These are phyloP conservation scores for Hydraecia micacea DNA, from an alignment of 2,888 invertebrate genomes.

Conservation along the genomic window DNA sequence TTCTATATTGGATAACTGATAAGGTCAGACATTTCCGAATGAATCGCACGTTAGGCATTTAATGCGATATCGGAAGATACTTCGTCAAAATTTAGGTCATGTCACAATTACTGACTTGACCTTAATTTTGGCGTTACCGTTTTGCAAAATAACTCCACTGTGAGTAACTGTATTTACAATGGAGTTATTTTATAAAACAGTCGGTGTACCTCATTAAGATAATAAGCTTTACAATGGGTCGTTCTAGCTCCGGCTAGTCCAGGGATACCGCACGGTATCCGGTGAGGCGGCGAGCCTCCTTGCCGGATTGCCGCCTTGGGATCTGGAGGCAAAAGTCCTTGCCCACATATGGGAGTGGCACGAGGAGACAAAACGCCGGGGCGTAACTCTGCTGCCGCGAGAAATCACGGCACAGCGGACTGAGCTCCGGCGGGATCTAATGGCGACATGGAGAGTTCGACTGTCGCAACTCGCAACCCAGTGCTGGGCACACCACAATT, in stretches of 20 bases:
- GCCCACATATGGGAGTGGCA: no score
- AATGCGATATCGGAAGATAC: not conserved
- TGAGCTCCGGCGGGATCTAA: not conserved
- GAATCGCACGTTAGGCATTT: not conserved
- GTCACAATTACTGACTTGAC: not conserved
- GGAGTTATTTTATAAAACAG: not conserved
- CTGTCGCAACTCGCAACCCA: not conserved
- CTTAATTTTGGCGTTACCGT: not conserved
- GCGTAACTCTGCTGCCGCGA: no score
- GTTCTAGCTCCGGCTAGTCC: not conserved
- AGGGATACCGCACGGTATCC: no score
- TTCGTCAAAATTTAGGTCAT: not conserved
- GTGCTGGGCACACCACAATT: not conserved
- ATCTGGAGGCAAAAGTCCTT: no score
- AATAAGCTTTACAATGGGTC: not conserved
- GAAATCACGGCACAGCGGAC: not conserved
- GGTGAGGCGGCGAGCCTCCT: no score
- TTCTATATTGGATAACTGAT: not conserved
- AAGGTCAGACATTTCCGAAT: not conserved
- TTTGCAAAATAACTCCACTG: not conserved
- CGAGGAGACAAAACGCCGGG: not conserved
- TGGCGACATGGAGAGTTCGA: not conserved
- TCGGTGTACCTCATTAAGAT: not conserved
- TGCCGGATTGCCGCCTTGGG: no score
- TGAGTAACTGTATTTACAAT: no score